phyloP scores from a whole-genome alignment of 2,113 vertebrate species.

The Hemicordylus capensis region DNA sequence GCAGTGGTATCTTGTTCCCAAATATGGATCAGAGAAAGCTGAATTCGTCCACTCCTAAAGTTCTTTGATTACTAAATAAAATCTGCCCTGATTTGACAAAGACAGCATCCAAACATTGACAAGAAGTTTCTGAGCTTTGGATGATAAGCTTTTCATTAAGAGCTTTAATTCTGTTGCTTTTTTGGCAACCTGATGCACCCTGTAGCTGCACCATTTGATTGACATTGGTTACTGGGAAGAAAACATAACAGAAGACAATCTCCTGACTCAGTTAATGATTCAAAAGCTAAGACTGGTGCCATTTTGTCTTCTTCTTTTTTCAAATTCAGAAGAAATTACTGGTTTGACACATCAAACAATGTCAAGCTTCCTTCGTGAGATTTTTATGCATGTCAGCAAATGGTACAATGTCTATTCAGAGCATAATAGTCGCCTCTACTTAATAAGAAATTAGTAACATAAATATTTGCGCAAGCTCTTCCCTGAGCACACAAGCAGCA shows the following conservation, averaged over 20 bases:
- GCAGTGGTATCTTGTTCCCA: not conserved
- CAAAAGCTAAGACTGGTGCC: conserved; percentile 20
- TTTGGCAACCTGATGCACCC: conserved; percentile 11
- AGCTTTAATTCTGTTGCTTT: not conserved
- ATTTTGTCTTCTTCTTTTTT: conserved; percentile 35
- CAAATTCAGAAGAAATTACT: conserved; percentile 50
- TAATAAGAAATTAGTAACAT: not conserved
- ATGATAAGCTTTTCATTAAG: not conserved
- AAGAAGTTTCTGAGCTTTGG: not conserved
- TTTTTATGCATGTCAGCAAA: conserved; percentile 16
- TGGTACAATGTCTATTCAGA: not conserved
- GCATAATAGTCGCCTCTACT: not conserved
- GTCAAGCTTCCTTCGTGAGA: not conserved
- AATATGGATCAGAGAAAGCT: not conserved
- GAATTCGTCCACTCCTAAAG: not conserved
- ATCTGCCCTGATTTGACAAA: not conserved
- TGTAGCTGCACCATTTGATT: conserved; percentile 7
- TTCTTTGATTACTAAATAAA: not conserved
- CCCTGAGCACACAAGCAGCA: too few relatives aligned
- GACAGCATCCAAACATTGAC: not conserved
- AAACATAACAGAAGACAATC: not conserved
- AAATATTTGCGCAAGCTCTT: not conserved
- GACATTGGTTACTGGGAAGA: not conserved
- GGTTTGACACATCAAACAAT: conserved; percentile 57
- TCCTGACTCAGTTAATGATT: conserved; percentile 33